Conservation (phyloP, 1,140 invertebrate genomes). For the Pachypeltis micranthus region DNA sequence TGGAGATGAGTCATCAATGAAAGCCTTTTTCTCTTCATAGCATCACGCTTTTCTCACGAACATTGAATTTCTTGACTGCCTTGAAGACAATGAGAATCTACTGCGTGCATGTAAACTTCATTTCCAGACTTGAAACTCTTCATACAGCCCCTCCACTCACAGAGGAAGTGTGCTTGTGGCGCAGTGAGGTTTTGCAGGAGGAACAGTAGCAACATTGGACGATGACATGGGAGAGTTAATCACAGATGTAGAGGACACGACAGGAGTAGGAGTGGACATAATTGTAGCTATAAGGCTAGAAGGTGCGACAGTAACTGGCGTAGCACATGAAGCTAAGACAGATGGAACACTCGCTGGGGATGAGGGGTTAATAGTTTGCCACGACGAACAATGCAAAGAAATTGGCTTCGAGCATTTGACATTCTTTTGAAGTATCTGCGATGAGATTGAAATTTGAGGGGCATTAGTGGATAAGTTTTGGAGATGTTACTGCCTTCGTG, state of each 20-base stretch:
- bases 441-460: conserved; percentile 25
- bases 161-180: conserved; percentile 47
- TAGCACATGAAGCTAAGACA: conserved; percentile 25
- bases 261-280: background rate
- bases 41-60: conserved; percentile 59
- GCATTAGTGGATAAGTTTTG: conserved; percentile 22
- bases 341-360: conserved; percentile 19
- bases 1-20: conserved; percentile 86
- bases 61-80: conserved; percentile 33
- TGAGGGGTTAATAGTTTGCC: conserved; percentile 15
- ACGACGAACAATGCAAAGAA: background rate
- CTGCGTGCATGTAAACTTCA: conserved; percentile 76
- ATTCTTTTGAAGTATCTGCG: conserved; percentile 15
- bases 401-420: background rate
- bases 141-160: conserved; percentile 84
- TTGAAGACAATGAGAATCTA: conserved; percentile 63
- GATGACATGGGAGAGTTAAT: no score
- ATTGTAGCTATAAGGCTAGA: conserved; percentile 14
- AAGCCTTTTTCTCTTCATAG: conserved; percentile 72
- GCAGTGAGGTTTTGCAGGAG: conserved; percentile 29
- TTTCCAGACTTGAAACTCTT: conserved; percentile 59
- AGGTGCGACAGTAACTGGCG: conserved; percentile 29
- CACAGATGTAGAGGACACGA: conserved; percentile 24
- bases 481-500: conserved; percentile 34
- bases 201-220: conserved; percentile 34